Evolutionary conservation across 35 echinoderm and acorn worm species (phyloP).

Genomic region (Eucidaris tribuloides): DNA sequence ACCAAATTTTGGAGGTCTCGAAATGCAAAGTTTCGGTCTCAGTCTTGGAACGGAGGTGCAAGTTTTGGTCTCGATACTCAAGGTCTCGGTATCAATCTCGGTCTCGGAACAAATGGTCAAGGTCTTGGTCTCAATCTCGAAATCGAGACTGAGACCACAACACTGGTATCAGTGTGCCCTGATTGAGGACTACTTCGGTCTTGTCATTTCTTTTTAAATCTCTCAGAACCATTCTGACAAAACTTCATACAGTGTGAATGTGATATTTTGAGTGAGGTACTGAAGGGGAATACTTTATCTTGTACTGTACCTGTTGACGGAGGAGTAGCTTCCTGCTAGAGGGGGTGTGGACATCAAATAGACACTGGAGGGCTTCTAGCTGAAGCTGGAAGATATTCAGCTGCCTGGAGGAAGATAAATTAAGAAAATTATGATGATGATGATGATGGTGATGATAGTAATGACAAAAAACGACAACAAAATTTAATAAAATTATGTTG

Average conservation of each 20-base stretch:
- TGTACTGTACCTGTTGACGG: no score
- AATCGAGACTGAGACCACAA: neutral
- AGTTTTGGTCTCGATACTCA: no score
- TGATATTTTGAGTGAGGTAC: neutral
- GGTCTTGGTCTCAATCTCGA: no score
- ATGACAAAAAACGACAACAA: neutral
- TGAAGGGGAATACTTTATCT: neutral
- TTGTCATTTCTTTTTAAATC: neutral
- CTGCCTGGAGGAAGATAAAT: neutral
- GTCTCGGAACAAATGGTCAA: no score
- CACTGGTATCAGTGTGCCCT: neutral
- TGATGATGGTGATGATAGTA: no score
- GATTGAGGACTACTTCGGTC: neutral
- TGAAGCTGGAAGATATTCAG: slow-evolving; percentile 11
- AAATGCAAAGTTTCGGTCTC: no score
- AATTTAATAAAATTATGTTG: neutral
- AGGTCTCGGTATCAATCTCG: no score
- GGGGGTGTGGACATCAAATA: slow-evolving; percentile 2
- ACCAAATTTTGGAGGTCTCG: no score
- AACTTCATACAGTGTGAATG: no score
- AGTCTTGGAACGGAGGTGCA: no score
- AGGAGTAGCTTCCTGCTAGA: slow-evolving; percentile 1
- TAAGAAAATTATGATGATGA: neutral
- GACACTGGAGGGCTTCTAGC: slow-evolving; percentile 1
- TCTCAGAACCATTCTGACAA: neutral